Percentiles rank a stretch among this genome's conserved stretches.
Evolutionary conservation across 2,797 vertebrate genomes (phyloP).

Genomic region (Myiotriccus ornatus): DNA sequence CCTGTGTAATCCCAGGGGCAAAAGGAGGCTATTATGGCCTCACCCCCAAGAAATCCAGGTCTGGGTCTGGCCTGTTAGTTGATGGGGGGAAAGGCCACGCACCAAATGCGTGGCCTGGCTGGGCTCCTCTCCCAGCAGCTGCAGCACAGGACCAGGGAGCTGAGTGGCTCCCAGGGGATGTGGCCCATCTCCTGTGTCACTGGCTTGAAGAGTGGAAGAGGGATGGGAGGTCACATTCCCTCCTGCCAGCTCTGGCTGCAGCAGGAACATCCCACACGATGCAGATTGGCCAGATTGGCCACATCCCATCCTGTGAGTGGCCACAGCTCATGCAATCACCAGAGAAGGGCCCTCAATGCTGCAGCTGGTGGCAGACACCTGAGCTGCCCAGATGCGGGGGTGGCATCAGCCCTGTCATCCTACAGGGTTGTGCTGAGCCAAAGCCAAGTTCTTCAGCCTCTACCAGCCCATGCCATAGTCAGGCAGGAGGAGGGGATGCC

Average conservation of each 20-base stretch:
- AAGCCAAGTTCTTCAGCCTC: not conserved
- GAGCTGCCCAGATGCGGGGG: not conserved
- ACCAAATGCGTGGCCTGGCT: not conserved
- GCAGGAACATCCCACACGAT: not conserved
- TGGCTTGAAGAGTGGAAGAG: not conserved
- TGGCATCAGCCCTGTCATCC: not conserved
- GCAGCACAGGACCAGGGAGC: not conserved
- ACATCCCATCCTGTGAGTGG: fast-evolving
- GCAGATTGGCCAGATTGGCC: not conserved
- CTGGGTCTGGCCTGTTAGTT: not conserved
- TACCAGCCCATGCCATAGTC: not conserved
- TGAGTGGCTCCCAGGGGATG: not conserved
- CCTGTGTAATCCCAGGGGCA: not conserved
- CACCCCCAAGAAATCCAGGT: not conserved
- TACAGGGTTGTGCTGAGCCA: not conserved
- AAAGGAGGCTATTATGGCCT: not conserved
- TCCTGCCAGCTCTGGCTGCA: not conserved
- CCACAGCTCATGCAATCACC: not conserved
- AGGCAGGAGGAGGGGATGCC: not conserved
- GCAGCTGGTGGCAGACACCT: not conserved
- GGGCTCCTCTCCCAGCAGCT: not conserved
- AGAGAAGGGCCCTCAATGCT: fast-evolving
- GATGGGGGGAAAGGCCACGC: not conserved
- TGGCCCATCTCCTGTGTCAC: not conserved
- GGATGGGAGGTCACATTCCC: not conserved